Percentiles rank a stretch among this genome's conserved stretches.
Evolutionary conservation across 2,113 vertebrate species (phyloP).

Genomic region (Hoplias malabaricus): DNA sequence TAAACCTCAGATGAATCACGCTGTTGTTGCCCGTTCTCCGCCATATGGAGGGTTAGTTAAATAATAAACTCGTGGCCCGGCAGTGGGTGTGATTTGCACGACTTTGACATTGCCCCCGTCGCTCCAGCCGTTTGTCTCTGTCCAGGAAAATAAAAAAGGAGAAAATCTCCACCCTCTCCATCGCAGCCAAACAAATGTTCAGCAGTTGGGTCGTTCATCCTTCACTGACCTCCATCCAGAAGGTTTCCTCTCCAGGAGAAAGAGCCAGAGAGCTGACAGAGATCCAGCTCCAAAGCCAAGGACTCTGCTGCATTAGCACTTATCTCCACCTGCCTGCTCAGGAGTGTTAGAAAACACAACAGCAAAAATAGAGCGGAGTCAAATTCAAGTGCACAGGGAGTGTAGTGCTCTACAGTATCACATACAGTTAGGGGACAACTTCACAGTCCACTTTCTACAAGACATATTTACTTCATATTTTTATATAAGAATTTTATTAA

Average conservation of each 20-base stretch:
- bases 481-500: background rate
- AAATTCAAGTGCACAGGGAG: background rate
- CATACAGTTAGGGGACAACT: too few relatives aligned
- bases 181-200: conserved; percentile 51
- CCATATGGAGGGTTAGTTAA: conserved; percentile 22
- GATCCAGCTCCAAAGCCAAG: conserved; percentile 47
- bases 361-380: background rate
- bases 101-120: conserved; percentile 33
- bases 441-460: too few relatives aligned
- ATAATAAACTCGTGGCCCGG: background rate
- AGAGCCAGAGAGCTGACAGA: conserved; percentile 40
- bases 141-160: conserved; percentile 37
- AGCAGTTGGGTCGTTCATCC: conserved; percentile 55
- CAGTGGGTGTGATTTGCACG: conserved; percentile 16
- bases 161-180: conserved; percentile 50
- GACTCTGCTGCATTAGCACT: conserved; percentile 62
- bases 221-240: conserved; percentile 27
- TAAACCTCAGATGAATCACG: background rate
- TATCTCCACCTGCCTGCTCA: conserved; percentile 28
- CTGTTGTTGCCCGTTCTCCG: background rate
- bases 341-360: conserved; percentile 1
- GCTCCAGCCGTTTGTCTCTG: conserved; percentile 34
- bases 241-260: conserved; percentile 27
- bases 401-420: too few relatives aligned
- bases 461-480: too few relatives aligned